A percentile compares a stretch with the other conserved stretches of the same genome.
Conservation (phyloP, 2,888 invertebrate genomes). For the Pogonocherus hispidulus region DNA sequence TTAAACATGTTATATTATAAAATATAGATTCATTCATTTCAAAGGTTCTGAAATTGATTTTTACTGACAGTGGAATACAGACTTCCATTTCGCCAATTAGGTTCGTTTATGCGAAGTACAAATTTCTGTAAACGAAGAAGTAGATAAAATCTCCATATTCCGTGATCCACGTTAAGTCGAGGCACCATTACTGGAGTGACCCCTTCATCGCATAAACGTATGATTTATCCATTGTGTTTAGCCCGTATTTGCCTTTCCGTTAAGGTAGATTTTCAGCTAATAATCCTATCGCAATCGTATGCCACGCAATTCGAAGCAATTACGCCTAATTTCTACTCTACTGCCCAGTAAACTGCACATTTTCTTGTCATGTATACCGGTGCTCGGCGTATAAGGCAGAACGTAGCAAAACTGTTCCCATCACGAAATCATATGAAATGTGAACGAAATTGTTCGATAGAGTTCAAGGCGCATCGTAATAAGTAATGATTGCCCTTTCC, state of each 20-base stretch:
- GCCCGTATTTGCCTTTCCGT: conserved; percentile 48
- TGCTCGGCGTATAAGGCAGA: conserved; percentile 34
- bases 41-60: neutral
- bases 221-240: conserved; percentile 49
- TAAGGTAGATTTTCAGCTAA: conserved; percentile 52
- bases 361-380: conserved; percentile 59
- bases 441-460: conserved; percentile 1
- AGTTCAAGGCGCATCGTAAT: neutral
- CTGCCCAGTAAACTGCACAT: conserved; percentile 61
- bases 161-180: conserved; percentile 47
- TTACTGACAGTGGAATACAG: conserved; percentile 20
- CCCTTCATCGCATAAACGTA: conserved; percentile 46
- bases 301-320: conserved; percentile 62
- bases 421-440: conserved; percentile 39
- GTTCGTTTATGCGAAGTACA: conserved; percentile 45
- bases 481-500: neutral
- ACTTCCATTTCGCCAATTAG: conserved; percentile 41
- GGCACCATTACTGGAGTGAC: conserved; percentile 27
- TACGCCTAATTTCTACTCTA: conserved; percentile 64
- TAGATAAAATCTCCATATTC: conserved; percentile 56
- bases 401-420: conserved; percentile 44
- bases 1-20: too few relatives aligned
- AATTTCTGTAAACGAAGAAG: conserved; percentile 57
- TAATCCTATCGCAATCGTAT: conserved; percentile 51
- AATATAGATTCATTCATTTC: neutral